Conservation (phyloP, 2,797 vertebrate species). For the Dicrostonyx torquatus region DNA sequence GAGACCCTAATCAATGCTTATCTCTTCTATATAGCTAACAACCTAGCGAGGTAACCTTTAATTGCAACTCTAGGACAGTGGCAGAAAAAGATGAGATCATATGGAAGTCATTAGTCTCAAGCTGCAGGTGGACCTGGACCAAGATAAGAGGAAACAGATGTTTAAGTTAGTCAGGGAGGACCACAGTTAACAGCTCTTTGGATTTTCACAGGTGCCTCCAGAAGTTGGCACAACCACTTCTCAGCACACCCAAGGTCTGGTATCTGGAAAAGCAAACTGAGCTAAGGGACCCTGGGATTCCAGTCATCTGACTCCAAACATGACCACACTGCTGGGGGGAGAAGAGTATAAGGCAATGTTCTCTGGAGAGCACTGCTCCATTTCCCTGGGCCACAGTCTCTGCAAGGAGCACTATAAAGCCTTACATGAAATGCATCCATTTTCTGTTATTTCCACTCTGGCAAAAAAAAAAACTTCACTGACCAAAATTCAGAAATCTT, state of each 20-base stretch:
- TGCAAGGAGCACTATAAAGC: constrained; percentile 48
- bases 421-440: constrained; percentile 25
- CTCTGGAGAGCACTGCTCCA: constrained; percentile 54
- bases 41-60: background rate
- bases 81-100: constrained; percentile 18
- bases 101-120: constrained; percentile 32
- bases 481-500: constrained; percentile 49
- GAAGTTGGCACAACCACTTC: constrained; percentile 62
- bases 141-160: constrained; percentile 72
- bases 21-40: background rate
- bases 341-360: background rate
- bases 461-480: background rate
- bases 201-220: constrained; percentile 58
- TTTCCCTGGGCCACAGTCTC: constrained; percentile 53
- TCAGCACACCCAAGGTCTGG: constrained; percentile 38
- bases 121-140: constrained; percentile 42
- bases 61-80: constrained; percentile 41
- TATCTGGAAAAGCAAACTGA: constrained; percentile 41
- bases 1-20: background rate
- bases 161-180: constrained; percentile 51
- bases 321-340: constrained; percentile 58
- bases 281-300: constrained; percentile 38
- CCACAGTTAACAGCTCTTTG: constrained; percentile 59
- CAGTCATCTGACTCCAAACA: constrained; percentile 50
- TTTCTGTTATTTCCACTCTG: background rate